Evolutionary conservation across 2,113 vertebrate species (phyloP).

Genomic region (Tor tambroides): DNA sequence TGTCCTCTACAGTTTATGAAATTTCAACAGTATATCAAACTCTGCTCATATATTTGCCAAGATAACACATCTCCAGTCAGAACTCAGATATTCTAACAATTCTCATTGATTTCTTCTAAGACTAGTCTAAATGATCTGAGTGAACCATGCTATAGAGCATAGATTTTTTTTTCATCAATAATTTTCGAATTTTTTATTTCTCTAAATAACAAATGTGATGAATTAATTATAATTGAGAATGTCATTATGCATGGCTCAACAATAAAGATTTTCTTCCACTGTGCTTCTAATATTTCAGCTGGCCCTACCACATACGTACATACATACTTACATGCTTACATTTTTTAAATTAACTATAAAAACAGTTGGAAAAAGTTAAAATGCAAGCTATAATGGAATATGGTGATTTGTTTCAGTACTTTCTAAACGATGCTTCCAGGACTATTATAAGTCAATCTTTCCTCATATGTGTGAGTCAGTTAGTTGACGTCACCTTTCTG

Average conservation of each 20-base stretch:
- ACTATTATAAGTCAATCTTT: neutral
- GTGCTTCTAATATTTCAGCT: neutral
- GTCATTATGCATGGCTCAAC: neutral
- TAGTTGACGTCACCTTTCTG: neutral
- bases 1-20: neutral
- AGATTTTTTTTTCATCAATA: neutral
- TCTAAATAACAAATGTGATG: neutral
- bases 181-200: neutral
- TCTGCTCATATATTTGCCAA: neutral
- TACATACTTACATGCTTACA: neutral
- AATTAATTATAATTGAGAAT: neutral
- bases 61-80: no score
- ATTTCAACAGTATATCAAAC: neutral
- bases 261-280: neutral
- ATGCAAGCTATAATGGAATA: neutral
- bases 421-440: neutral
- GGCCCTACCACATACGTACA: neutral
- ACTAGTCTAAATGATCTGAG: neutral
- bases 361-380: neutral
- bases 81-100: neutral
- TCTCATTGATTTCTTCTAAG: neutral
- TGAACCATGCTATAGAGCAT: neutral
- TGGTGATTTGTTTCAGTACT: neutral
- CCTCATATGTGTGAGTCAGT: neutral
- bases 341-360: neutral